phyloP scores from a whole-genome alignment of 2,888 invertebrate species.

The Elysia crispata region DNA sequence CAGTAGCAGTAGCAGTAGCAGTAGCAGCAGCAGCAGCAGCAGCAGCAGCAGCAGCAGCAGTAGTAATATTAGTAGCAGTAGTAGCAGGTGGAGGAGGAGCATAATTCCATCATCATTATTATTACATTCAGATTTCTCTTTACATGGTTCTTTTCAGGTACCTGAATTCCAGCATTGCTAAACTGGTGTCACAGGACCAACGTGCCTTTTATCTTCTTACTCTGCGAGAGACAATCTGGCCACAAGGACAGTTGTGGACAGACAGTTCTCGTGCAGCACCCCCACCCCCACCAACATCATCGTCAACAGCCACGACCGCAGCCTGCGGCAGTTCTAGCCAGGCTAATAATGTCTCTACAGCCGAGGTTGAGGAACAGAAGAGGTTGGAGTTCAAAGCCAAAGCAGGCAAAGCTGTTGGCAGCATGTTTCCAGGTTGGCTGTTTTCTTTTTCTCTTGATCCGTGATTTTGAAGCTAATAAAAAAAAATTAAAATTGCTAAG shows the following conservation, averaged over 20 bases:
- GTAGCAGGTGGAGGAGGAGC: too few species aligned
- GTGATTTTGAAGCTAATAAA: too few species aligned
- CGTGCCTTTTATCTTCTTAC: constrained; percentile 58
- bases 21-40: too few species aligned
- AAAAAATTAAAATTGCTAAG: too few species aligned
- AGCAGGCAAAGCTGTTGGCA: constrained; percentile 60
- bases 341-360: too few species aligned
- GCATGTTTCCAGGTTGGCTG: constrained; percentile 68
- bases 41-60: too few species aligned
- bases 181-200: constrained; percentile 16
- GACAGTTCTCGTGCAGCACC: constrained; percentile 37
- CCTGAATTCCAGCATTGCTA: constrained; percentile 13
- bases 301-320: constrained; percentile 7
- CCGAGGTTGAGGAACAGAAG: too few species aligned
- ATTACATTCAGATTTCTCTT: not conserved
- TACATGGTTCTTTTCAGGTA: constrained; percentile 26
- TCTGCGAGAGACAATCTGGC: constrained; percentile 70
- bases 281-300: constrained; percentile 54
- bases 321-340: too few species aligned
- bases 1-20: too few species aligned
- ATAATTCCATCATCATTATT: too few species aligned
- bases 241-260: constrained; percentile 59
- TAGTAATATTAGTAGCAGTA: too few species aligned
- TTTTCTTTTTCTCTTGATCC: too few species aligned
- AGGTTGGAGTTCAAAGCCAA: constrained; percentile 58